phyloP scores from a whole-genome alignment of 2,797 vertebrate genomes.

The Cirrhinus molitorella region DNA sequence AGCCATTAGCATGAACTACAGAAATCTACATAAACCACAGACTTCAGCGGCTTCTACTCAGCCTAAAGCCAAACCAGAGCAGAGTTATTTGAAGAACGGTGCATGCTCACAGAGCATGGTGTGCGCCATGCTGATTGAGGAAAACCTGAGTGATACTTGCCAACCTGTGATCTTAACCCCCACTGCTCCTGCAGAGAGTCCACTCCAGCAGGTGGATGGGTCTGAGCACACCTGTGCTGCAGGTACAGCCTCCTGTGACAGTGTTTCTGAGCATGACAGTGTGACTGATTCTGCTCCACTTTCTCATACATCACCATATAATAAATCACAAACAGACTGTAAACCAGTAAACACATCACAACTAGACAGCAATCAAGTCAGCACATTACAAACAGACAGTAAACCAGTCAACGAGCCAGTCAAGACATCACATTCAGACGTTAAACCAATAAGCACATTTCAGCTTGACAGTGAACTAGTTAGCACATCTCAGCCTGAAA shows the following conservation, averaged over 20 bases:
- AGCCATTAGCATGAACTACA: slow-evolving; percentile 73
- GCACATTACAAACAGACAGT: not conserved
- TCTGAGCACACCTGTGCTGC: slow-evolving; percentile 20
- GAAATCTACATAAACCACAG: slow-evolving; percentile 71
- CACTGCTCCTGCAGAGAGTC: slow-evolving; percentile 14
- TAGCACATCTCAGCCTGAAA: not conserved
- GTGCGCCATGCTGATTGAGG: slow-evolving; percentile 67
- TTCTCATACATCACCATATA: slow-evolving; percentile 36
- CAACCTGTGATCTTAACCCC: slow-evolving; percentile 46
- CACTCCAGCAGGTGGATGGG: slow-evolving; percentile 27
- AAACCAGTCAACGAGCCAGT: not conserved
- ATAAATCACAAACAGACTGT: not conserved
- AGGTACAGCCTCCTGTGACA: slow-evolving; percentile 55
- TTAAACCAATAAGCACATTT: not conserved
- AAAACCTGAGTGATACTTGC: slow-evolving; percentile 61
- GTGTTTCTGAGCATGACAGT: slow-evolving; percentile 43
- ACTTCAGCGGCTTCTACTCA: slow-evolving; percentile 52
- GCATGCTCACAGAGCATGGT: slow-evolving; percentile 65
- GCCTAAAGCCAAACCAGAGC: slow-evolving; percentile 22
- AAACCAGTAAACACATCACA: not conserved
- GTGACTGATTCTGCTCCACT: slow-evolving; percentile 42
- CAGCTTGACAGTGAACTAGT: not conserved
- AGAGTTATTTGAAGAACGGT: slow-evolving; percentile 53
- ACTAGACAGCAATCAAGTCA: not conserved
- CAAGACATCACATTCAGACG: not conserved